phyloP scores from a whole-genome alignment of 2,888 invertebrate species.

The Lepas anatifera region DNA sequence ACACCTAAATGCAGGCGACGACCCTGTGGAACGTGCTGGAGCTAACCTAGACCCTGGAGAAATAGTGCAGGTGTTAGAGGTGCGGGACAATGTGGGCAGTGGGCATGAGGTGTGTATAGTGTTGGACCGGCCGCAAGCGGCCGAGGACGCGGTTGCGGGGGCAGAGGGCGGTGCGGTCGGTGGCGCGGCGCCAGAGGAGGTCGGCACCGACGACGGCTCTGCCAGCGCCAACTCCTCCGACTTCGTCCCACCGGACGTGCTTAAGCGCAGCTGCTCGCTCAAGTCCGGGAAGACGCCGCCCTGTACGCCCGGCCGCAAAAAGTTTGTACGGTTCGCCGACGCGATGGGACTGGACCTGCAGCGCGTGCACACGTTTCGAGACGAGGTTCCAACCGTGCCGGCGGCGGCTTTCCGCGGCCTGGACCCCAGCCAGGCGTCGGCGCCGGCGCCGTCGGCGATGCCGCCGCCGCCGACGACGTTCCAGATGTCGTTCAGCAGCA shows the following conservation, averaged over 20 bases:
- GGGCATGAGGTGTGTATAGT: too few species aligned
- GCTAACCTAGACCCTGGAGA: too few species aligned
- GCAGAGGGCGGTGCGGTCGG: slow-evolving; percentile 71
- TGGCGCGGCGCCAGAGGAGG: slow-evolving; percentile 69
- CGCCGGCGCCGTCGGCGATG: slow-evolving; percentile 6
- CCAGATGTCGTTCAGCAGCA: slow-evolving; percentile 16
- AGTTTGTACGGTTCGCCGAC: slow-evolving; percentile 90
- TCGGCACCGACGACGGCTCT: slow-evolving; percentile 41
- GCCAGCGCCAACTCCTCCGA: neutral
- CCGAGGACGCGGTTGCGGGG: slow-evolving; percentile 77
- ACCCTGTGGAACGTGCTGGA: too few species aligned
- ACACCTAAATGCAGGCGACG: too few species aligned
- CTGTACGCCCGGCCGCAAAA: slow-evolving; percentile 72
- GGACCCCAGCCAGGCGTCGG: neutral
- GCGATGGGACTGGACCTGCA: slow-evolving; percentile 84
- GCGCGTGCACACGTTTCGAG: slow-evolving; percentile 74
- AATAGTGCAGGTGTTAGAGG: too few species aligned
- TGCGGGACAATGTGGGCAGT: slow-evolving; percentile 60
- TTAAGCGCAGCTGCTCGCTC: slow-evolving; percentile 69
- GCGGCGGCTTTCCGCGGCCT: slow-evolving; percentile 44
- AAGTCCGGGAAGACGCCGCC: slow-evolving; percentile 89
- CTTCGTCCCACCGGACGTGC: slow-evolving; percentile 34
- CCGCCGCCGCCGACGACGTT: neutral
- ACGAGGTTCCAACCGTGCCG: slow-evolving; percentile 77
- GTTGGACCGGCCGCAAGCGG: slow-evolving; percentile 79